Base-by-base conservation (phyloP, 1,140 invertebrate species). In the Plectus sambesii region DNA sequence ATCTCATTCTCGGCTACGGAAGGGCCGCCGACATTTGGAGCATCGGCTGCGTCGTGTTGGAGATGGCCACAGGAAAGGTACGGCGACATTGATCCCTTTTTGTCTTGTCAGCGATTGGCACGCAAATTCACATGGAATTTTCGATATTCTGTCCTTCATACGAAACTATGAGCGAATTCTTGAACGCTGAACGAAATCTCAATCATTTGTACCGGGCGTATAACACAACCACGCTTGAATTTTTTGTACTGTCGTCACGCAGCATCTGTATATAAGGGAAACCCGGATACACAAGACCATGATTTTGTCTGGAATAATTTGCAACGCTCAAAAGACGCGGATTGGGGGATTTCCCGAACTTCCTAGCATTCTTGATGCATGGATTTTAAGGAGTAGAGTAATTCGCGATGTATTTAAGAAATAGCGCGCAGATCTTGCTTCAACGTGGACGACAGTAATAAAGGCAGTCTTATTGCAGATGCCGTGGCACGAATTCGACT, bases 21-120 rank as follows among this genome's bases (percentile, higher is more conserved):
- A 76, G 85, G 62, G 82, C 83, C 1, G 84, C 82, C 15, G 85
- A 89, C 74, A 83, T 89, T 63, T 89, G 85, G 85, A 86, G 84
- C 5, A 75, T 87, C 47, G 85, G 84, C 38, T 87, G 85, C 71
- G 84, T 86, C 30, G 79, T 87, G 24, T 79, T 87, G 19, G 84
- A 89, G 74, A 87, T 89, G 85, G 78, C 82, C 36, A 83, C 82
- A 29, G 85, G 84, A 58, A 81, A 83, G 75, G 81, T 83, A 72
- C 25, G 30, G n/a, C n/a, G n/a, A n/a, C n/a, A n/a, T n/a, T n/a
- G 68, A 63, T 54, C 15, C 0, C 40, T 23, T 3, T 1, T 19
- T 23, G 2, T 1, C 40, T 40, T 17, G 8, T 17, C 39, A 40
- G 17, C 15, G 8, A 25, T 9, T 40, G 12, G 12, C 30, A 33